Base-by-base conservation (phyloP, 23 tunicate genomes). In the Diplosoma virens region DNA sequence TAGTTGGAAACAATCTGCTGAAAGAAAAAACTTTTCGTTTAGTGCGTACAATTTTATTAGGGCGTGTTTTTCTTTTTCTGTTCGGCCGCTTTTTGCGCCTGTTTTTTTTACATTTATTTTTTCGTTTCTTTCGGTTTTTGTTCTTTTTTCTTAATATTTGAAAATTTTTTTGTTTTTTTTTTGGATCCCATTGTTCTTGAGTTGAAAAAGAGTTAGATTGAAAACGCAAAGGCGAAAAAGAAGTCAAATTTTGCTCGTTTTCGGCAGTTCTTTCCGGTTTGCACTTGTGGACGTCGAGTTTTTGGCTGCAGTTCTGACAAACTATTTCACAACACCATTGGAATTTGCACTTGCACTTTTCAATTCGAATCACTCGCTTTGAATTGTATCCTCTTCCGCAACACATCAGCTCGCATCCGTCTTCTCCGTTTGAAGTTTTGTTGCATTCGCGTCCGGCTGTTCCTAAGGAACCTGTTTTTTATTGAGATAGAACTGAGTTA, bases 401-500 rank as follows among this genome's bases (percentile, higher is more conserved):
- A 54, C 96, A 89, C 60, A 89, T 33, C 17, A 36, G 31, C 1
- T 76, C 71, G 59, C 96, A 89, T 3, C 96, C 81, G 67, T 78
- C 96, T 28, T 45, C 78, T 9, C 96, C 88, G 4, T 33, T 36
- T 17, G 96, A 82, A 5, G 84, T 82, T 30, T 47, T 53, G 75
- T 89, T 89, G 47, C 96, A 89, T 63, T 82, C 88, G 17, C 96
- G 67, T 0, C 96, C 96, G 18, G 63, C 54, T 17, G 87, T 83
- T 24, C 96, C 96, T 33, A 76, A 80, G 4, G 83, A 83, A 67
- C 96, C 96, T 89, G n/a, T n/a, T n/a, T n/a, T n/a, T n/a, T n/a
- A n/a, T n/a, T n/a, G n/a, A n/a, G n/a, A n/a, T n/a, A n/a, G n/a
- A n/a, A n/a, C n/a, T n/a, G n/a, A n/a, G n/a, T n/a, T n/a, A n/a